Evolutionary conservation across 2,797 vertebrate genomes (phyloP).

Genomic region (Carapus acus): DNA sequence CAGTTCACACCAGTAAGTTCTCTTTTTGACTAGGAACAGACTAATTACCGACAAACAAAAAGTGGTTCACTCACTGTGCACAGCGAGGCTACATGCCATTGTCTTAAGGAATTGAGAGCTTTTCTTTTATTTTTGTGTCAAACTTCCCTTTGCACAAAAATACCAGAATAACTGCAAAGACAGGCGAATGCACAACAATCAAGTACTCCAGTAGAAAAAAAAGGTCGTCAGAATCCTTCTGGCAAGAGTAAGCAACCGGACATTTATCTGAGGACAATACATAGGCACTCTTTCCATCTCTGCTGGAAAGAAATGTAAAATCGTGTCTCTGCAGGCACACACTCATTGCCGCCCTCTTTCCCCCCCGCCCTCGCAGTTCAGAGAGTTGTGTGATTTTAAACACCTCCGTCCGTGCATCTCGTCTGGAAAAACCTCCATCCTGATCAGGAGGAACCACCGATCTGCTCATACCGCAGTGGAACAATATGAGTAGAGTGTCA

Average conservation of each 20-base stretch:
- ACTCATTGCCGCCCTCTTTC: conserved; percentile 58
- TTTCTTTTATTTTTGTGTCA: too few relatives aligned
- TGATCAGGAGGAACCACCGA: conserved; percentile 16
- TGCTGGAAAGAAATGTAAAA: conserved; percentile 63
- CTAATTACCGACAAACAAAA: too few relatives aligned
- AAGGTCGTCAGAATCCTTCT: conserved; percentile 24
- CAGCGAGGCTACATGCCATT: not conserved
- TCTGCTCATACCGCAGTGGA: too few relatives aligned
- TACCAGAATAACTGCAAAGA: not conserved
- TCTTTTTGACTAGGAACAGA: too few relatives aligned
- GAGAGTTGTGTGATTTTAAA: conserved; percentile 54
- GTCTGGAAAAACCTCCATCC: conserved; percentile 18
- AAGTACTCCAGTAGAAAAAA: not conserved
- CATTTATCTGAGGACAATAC: conserved; percentile 34
- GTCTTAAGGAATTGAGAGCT: too few relatives aligned
- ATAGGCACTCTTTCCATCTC: conserved; percentile 35
- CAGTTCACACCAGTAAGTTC: too few relatives aligned
- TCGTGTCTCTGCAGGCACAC: conserved; percentile 62
- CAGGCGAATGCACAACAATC: not conserved
- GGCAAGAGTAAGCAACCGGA: conserved; percentile 9
- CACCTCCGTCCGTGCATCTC: conserved; percentile 49
- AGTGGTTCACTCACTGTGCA: not conserved
- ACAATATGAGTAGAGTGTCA: too few relatives aligned
- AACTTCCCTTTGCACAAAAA: too few relatives aligned
- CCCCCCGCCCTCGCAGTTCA: conserved; percentile 42